These are phyloP conservation scores for Aplysina aerophoba DNA, from an alignment of 37 sponge, comb jelly and placozoan genomes.

Conservation along the genomic window DNA sequence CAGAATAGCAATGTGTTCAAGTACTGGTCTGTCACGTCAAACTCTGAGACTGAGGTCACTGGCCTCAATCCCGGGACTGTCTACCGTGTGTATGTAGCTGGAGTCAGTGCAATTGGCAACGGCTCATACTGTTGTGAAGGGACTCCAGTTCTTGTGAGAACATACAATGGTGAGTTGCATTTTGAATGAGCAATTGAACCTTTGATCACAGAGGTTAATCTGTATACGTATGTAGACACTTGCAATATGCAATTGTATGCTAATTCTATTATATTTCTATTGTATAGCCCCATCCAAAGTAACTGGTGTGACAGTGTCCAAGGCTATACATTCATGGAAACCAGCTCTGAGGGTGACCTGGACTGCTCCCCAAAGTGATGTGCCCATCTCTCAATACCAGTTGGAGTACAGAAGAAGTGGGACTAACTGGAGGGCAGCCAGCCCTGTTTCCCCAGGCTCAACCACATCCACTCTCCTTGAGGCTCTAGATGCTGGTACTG, in stretches of 20 bases:
- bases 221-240: neutral
- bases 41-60: no score
- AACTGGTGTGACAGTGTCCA: neutral
- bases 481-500: neutral
- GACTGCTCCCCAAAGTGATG: conserved; percentile 18
- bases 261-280: neutral
- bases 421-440: neutral
- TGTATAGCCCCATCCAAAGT: neutral
- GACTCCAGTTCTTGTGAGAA: no score
- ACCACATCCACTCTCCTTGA: neutral
- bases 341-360: conserved; percentile 22
- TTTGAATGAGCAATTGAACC: neutral
- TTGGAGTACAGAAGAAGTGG: conserved; percentile 6
- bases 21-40: no score
- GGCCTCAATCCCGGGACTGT: no score
- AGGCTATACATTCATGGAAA: neutral
- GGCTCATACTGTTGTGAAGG: no score
- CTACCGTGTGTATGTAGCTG: no score
- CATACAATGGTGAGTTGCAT: no score
- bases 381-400: neutral
- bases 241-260: neutral
- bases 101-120: no score
- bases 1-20: neutral
- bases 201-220: neutral
- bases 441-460: neutral